Conservation (phyloP, 2,797 vertebrate species). For the Esox masquinongy region DNA sequence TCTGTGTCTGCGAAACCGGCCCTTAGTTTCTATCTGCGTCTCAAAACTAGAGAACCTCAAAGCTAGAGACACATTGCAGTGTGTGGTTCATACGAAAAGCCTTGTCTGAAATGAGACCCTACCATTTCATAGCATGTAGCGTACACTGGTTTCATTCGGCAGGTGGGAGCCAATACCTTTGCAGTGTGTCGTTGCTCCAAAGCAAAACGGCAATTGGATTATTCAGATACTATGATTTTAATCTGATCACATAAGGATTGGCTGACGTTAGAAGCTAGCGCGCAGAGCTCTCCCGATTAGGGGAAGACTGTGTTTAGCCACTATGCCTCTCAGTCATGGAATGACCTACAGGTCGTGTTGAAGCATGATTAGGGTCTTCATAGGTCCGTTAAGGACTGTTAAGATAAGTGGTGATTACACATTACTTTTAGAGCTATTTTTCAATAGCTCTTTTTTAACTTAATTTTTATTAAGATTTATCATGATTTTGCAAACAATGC, state of each 20-base stretch:
- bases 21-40: background rate
- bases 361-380: too few species aligned
- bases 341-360: too few species aligned
- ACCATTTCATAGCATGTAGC: background rate
- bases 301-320: too few species aligned
- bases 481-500: background rate
- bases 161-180: background rate
- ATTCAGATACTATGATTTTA: background rate
- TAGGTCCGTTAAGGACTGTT: too few species aligned
- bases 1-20: too few species aligned
- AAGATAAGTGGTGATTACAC: too few species aligned
- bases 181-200: background rate
- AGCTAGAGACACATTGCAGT: background rate
- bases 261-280: too few species aligned
- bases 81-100: constrained; percentile 11
- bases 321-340: too few species aligned
- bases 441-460: too few species aligned
- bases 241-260: background rate
- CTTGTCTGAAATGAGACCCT: constrained; percentile 10
- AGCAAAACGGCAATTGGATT: background rate
- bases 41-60: background rate
- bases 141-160: background rate
- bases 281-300: too few species aligned
- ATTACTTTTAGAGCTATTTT: too few species aligned
- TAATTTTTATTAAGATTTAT: too few species aligned